phyloP scores from a whole-genome alignment of 2,113 vertebrate genomes.

The Geococcyx californianus region DNA sequence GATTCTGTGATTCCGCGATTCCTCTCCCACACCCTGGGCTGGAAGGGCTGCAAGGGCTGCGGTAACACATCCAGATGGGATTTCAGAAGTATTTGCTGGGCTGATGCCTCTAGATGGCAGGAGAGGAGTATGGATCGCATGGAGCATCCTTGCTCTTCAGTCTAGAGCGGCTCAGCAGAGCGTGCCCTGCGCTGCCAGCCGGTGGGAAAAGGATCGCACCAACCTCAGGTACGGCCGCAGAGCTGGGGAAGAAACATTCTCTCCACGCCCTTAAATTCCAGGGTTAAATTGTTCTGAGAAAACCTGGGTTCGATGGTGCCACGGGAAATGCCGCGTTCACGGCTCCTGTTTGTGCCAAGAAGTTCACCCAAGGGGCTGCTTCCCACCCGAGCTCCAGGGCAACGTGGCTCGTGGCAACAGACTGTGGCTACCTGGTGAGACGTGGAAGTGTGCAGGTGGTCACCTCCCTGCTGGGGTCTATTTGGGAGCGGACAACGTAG shows the following conservation, averaged over 20 bases:
- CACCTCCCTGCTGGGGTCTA: not conserved
- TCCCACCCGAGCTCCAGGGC: not conserved
- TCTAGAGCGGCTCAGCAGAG: not conserved
- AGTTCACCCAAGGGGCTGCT: not conserved
- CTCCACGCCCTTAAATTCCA: not conserved
- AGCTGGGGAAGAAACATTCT: not conserved
- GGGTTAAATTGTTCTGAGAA: not conserved
- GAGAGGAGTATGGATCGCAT: not conserved
- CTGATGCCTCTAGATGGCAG: not conserved
- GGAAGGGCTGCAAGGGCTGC: accelerated
- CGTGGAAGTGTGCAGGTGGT: not conserved
- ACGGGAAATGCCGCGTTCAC: accelerated
- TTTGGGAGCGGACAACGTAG: not conserved
- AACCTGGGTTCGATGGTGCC: accelerated
- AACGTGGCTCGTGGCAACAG: not conserved
- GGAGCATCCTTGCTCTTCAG: not conserved
- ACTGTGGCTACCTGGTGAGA: accelerated
- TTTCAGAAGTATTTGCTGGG: not conserved
- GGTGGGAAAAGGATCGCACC: not conserved
- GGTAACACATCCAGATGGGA: not conserved
- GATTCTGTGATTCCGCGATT: too few relatives aligned
- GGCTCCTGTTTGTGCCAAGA: accelerated
- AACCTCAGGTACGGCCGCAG: not conserved
- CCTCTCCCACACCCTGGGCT: not conserved
- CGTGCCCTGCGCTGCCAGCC: accelerated